Evolutionary conservation across 2,113 vertebrate species (phyloP).

Genomic region (Corydoras sp.): DNA sequence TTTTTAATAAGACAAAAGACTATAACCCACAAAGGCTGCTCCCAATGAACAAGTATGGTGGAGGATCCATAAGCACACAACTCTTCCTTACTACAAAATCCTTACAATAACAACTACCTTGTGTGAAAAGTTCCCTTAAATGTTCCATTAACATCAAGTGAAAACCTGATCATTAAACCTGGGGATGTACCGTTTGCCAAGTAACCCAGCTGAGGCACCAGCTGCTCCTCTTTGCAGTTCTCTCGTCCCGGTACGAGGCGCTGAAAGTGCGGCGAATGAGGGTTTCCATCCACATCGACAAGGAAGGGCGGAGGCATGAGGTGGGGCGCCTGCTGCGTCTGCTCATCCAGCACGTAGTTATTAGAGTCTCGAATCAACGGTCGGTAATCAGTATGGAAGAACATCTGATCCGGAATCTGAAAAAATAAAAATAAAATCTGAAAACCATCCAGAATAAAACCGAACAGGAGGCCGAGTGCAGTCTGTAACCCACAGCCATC

Average conservation of each 20-base stretch:
- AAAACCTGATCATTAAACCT: too few species aligned
- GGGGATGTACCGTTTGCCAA: slow-evolving; percentile 82
- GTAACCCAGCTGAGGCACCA: slow-evolving; percentile 94
- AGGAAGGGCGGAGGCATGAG: slow-evolving; percentile 97
- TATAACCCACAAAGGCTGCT: too few species aligned
- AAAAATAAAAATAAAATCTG: not conserved
- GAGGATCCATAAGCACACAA: too few species aligned
- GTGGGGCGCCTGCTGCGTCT: slow-evolving; percentile 97
- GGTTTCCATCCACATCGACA: slow-evolving; percentile 95
- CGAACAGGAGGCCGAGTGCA: too few species aligned
- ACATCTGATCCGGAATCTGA: slow-evolving; percentile 98
- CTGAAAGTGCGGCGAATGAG: slow-evolving; percentile 86
- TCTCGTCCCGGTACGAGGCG: slow-evolving; percentile 93
- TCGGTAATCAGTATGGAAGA: slow-evolving; percentile 98
- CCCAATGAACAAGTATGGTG: too few species aligned
- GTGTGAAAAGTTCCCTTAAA: too few species aligned
- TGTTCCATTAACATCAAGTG: too few species aligned
- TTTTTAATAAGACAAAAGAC: too few species aligned
- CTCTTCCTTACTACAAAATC: too few species aligned
- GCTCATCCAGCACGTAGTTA: slow-evolving; percentile 96
- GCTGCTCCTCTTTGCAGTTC: slow-evolving; percentile 94
- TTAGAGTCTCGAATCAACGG: slow-evolving; percentile 93
- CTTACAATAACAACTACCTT: too few species aligned
- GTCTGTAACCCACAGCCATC: too few species aligned
- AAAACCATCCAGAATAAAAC: too few species aligned